Evolutionary conservation across 2,888 invertebrate species (phyloP), one percentile per base, ranked within the genome.

Genomic region (Chouioia cunea): DNA sequence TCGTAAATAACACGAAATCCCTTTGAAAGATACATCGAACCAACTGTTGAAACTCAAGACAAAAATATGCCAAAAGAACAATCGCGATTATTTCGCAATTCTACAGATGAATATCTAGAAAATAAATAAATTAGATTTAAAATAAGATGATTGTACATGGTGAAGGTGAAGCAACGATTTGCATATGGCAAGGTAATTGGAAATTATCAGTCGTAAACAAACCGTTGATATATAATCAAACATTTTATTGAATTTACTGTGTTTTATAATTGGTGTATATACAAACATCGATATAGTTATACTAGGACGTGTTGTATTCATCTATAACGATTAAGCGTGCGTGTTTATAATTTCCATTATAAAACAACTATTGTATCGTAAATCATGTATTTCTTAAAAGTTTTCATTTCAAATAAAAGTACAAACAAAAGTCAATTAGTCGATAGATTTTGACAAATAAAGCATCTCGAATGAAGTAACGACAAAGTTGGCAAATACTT

Each of bases 181-280:
- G 43, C 22, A 48, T 16, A 57, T 46, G 63, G 54, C 43, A 56
- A 54, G 71, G 67, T 62, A 53, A 18, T 47, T 63, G 53, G 12
- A 47, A 12, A 67, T 60, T 60, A 68, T 60, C 68, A 68, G 60
- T 62, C 56, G 16, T 53, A 56, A 46, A 60, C 43, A 64, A 22
- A 64, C 43, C 46, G 8, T 44, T 50, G 36, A 44, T 47, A 2
- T 70, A 54, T 65, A 65, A 65, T 68, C 15, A 68, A 54, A 58
- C 22, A 46, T 50, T 72, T 72, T 72, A 72, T 72, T 71, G 15
- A 46, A 58, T 58, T 48, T 58, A n/a, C 46, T 47, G 64, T 68
- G 59, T 59, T 36, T 65, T 68, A 60, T 71, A 67, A 71, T 59
- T 22, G 44, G 71, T 72, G 71, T 72, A 68, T 72, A 50, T 67